A percentile compares a stretch with the other conserved stretches of the same genome.
Conservation (phyloP, 2,113 vertebrate species). For the Carassius auratus region DNA sequence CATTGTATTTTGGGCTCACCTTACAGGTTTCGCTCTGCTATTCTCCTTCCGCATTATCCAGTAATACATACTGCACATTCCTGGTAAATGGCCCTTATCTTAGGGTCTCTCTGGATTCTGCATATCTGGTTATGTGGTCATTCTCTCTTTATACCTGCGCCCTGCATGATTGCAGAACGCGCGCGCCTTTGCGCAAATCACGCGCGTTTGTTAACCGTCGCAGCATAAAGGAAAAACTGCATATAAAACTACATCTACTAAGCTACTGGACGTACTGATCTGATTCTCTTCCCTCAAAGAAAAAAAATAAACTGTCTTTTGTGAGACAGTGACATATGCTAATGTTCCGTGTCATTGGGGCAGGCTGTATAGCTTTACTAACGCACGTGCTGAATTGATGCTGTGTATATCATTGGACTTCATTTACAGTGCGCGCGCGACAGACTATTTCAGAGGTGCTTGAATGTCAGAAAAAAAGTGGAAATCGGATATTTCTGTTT, state of each 20-base stretch:
- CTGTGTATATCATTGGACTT: conserved; percentile 33
- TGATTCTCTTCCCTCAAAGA: conserved; percentile 39
- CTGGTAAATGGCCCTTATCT: conserved; percentile 22
- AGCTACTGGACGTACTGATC: conserved; percentile 9
- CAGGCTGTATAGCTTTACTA: conserved; percentile 37
- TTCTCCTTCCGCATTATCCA: conserved; percentile 34
- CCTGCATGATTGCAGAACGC: background rate
- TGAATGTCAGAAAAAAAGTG: conserved; percentile 22
- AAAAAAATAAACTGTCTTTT: conserved; percentile 42
- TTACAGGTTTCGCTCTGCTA: conserved; percentile 19
- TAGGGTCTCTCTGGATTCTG: conserved; percentile 26
- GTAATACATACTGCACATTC: conserved; percentile 30
- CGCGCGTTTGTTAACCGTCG: conserved; percentile 23
- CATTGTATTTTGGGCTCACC: conserved; percentile 30
- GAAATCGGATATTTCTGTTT: conserved; percentile 1
- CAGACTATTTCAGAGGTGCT: conserved; percentile 6
- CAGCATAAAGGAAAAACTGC: conserved; percentile 19
- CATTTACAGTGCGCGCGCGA: conserved; percentile 30
- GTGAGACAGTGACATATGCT: conserved; percentile 51
- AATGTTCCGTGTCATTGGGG: conserved; percentile 45
- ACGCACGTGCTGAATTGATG: conserved; percentile 37
- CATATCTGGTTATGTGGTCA: conserved; percentile 26
- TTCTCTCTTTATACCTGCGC: conserved; percentile 27
- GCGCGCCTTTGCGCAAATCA: conserved; percentile 22
- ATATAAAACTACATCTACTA: conserved; percentile 32